A percentile compares a stretch with the other conserved stretches of the same genome.
phyloP scores from a whole-genome alignment of 2,113 vertebrate genomes.

The Pycnonotus jocosus region DNA sequence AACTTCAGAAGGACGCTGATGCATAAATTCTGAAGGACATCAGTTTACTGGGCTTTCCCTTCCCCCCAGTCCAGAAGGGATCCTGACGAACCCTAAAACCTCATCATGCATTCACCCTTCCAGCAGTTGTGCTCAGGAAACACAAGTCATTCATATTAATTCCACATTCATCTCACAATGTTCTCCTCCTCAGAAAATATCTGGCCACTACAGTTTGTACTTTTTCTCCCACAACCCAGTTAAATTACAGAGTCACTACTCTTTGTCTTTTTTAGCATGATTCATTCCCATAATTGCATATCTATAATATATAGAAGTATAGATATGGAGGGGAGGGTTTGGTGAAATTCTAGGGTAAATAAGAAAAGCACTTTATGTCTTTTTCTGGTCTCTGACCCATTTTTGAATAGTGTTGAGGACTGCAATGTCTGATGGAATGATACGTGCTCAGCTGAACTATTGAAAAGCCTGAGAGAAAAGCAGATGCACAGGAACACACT shows the following conservation, averaged over 20 bases:
- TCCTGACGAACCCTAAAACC: not conserved
- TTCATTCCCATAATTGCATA: not conserved
- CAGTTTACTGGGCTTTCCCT: not conserved
- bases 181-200: not conserved
- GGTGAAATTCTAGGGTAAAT: not conserved
- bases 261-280: not conserved
- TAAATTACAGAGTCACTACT: constrained; percentile 15
- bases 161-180: not conserved
- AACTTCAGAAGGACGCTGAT: not conserved
- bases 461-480: not conserved
- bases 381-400: not conserved
- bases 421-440: not conserved
- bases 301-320: not conserved
- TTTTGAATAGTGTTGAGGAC: not conserved
- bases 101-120: not conserved
- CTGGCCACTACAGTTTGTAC: not conserved
- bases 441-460: not conserved
- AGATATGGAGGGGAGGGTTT: not conserved
- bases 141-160: not conserved
- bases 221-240: not conserved
- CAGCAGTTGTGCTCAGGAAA: not conserved
- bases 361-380: not conserved
- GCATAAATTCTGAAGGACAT: not conserved
- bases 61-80: not conserved
- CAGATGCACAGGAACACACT: not conserved